Evolutionary conservation across 1,140 invertebrate species (phyloP), one percentile per base, ranked within the genome.

Genomic region (Calliopsis andreniformis): DNA sequence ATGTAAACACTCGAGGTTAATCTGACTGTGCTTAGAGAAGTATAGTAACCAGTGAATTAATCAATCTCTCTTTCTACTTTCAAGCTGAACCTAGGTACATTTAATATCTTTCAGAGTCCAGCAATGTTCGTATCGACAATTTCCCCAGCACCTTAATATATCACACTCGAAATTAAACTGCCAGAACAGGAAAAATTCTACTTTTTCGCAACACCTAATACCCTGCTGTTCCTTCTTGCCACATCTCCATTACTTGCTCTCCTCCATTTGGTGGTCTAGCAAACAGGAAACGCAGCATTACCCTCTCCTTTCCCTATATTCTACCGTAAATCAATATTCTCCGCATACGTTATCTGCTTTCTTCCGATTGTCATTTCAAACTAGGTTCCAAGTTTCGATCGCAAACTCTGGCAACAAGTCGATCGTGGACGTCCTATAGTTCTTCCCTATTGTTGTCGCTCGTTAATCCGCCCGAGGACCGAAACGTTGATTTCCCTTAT

Each of bases 91-190:
- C 18, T 47, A 16, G 3, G 18, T 47, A 18, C 5, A n/a, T 39
- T 10, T 39, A 5, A 39, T 10, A 39, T n/a, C n/a, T n/a, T 10
- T 39, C 35, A 39, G 35, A 39, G 25, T 30, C 16, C 39, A 4
- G 23, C 20, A 20, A 42, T 23, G 23, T 18, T 23, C n/a, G 3
- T 39, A 53, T 35, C 47, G 20, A 67, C 12, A 49, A 67, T 53
- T 67, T 67, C 30, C 20, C 47, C 20, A 20, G 25, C 35, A 18
- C 6, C 25, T 23, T 51, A 51, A 71, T 63, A 51, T 23, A 51
- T 71, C 69, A 71, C 14, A 14, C 23, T 49, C 35, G 6, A 42
- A 43, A 71, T 71, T 51, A 71, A 63, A 71, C 32, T 71, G 69
- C 32, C 58, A 42, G 18, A 30, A 63, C 6, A 8, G 16, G 16